phyloP scores from a whole-genome alignment of 35 echinoderm and acorn worm genomes.

The Acanthaster planci region DNA sequence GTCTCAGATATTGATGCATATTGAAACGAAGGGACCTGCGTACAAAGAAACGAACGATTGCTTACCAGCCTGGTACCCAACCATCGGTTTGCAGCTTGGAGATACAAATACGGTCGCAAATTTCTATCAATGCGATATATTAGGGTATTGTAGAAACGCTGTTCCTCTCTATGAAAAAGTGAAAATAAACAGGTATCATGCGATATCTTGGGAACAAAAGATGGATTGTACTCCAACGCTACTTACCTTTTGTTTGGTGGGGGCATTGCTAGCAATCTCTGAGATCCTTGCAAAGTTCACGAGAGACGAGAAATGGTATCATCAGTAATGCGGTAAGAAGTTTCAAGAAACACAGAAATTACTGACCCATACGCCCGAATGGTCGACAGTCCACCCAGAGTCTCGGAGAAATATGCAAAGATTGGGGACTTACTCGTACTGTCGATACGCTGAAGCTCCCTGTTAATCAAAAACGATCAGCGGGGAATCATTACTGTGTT shows the following conservation, averaged over 20 bases:
- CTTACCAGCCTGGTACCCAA: slow-evolving; percentile 30
- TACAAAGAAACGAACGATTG: too few species aligned
- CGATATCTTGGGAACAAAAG: neutral
- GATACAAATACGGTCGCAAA: slow-evolving; percentile 48
- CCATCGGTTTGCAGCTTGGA: slow-evolving; percentile 67
- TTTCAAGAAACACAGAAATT: neutral
- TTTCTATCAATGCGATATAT: slow-evolving; percentile 59
- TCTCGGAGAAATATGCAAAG: slow-evolving; percentile 87
- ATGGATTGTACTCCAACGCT: too few species aligned
- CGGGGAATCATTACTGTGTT: neutral
- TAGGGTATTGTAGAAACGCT: slow-evolving; percentile 50
- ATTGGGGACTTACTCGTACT: slow-evolving; percentile 75
- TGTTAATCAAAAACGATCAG: neutral
- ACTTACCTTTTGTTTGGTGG: too few species aligned
- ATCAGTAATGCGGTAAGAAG: too few species aligned
- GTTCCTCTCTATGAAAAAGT: slow-evolving; percentile 47
- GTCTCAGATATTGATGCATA: neutral
- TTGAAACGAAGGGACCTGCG: neutral
- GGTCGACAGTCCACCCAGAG: slow-evolving; percentile 68
- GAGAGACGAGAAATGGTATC: too few species aligned
- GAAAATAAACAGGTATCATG: neutral
- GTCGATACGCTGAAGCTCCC: slow-evolving; percentile 76
- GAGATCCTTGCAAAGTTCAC: too few species aligned
- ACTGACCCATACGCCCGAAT: slow-evolving; percentile 78
- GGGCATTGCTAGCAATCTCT: neutral